Conservation (phyloP, 2,113 vertebrate species). For the Gorsachius goisagi region DNA sequence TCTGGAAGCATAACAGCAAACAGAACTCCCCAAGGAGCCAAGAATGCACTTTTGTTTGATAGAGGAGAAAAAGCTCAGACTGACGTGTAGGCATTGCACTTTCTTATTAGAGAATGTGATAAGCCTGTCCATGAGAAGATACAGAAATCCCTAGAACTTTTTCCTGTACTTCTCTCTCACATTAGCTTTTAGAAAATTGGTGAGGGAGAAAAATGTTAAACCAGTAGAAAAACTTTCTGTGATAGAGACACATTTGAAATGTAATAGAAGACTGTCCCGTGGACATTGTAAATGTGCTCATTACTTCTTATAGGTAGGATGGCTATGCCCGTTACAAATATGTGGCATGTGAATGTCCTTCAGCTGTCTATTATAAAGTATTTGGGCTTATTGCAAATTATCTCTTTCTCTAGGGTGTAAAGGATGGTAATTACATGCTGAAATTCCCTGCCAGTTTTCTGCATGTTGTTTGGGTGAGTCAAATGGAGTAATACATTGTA, state of each 20-base stretch:
- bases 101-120: constrained; percentile 27
- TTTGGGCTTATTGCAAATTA: background rate
- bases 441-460: background rate
- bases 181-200: constrained; percentile 26
- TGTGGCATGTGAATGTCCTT: background rate
- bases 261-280: background rate
- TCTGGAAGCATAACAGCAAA: constrained; percentile 52
- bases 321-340: background rate
- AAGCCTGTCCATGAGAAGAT: constrained; percentile 23
- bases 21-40: constrained; percentile 26
- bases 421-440: background rate
- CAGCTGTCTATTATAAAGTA: background rate
- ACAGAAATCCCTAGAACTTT: constrained; percentile 37
- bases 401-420: background rate
- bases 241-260: background rate
- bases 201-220: constrained; percentile 39
- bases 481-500: background rate
- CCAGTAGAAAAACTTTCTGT: constrained; percentile 4
- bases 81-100: constrained; percentile 13
- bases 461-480: background rate
- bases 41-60: constrained; percentile 41
- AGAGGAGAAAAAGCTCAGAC: constrained; percentile 34
- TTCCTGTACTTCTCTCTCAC: background rate
- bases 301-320: background rate
- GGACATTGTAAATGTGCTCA: background rate